phyloP scores from a whole-genome alignment of 2,113 vertebrate genomes.

The Hydrochoerus hydrochaeris region DNA sequence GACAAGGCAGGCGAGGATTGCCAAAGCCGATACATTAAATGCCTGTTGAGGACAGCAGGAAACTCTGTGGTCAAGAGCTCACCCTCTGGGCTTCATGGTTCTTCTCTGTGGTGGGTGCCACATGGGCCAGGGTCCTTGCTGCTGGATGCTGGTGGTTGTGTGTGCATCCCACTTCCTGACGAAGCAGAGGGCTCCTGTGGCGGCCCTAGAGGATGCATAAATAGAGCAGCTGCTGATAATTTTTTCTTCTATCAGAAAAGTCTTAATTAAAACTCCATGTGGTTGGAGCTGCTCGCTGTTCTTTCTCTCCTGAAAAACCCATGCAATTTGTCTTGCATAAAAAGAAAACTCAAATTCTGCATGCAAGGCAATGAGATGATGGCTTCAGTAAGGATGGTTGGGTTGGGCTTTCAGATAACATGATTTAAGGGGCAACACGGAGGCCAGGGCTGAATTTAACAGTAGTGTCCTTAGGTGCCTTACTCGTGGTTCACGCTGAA shows the following conservation, averaged over 20 bases:
- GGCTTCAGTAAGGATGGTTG: not conserved
- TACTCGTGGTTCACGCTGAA: not conserved
- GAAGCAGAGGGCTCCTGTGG: not conserved
- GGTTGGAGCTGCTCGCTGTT: slow-evolving; percentile 7
- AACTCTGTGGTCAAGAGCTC: not conserved
- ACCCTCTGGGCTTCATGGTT: not conserved
- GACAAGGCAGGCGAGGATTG: not conserved
- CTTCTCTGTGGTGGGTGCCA: not conserved
- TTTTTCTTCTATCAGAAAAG: slow-evolving; percentile 1
- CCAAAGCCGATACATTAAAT: not conserved
- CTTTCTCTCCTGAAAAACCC: slow-evolving; percentile 32
- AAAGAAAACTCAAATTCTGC: not conserved
- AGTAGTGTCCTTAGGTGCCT: not conserved
- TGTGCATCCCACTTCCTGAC: not conserved
- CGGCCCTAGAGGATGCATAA: not conserved
- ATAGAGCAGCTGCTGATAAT: not conserved
- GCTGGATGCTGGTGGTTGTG: not conserved
- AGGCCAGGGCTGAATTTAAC: not conserved
- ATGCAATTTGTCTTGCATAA: not conserved
- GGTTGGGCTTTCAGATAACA: not conserved
- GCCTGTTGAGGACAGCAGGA: not conserved
- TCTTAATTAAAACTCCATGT: slow-evolving; percentile 62
- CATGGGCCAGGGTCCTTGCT: not conserved
- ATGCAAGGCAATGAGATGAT: not conserved
- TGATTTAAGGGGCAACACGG: not conserved